phyloP scores from a whole-genome alignment of 2,888 invertebrate species.

The Onchidella celtica region DNA sequence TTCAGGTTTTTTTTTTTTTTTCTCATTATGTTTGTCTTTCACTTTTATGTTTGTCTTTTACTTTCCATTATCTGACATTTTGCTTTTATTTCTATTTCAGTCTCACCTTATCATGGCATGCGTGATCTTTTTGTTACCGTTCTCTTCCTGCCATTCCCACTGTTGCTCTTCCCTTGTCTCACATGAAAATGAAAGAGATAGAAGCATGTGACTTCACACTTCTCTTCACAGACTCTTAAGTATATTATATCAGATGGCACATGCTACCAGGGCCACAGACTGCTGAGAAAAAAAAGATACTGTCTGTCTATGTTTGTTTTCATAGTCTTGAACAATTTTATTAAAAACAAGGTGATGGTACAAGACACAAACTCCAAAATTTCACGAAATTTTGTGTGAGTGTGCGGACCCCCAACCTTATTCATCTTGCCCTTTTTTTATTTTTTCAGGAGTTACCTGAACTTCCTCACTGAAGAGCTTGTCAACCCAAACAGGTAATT shows the following conservation, averaged over 20 bases:
- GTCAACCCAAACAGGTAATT: conserved; percentile 77
- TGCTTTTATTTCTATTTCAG: neutral
- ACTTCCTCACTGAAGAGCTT: conserved; percentile 78
- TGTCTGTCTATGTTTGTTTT: neutral
- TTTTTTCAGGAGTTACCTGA: conserved; percentile 64
- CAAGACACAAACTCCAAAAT: neutral
- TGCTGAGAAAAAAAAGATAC: no score
- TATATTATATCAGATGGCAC: no score
- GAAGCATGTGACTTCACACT: no score
- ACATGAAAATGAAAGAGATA: no score
- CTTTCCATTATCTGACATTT: neutral
- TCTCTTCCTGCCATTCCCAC: no score
- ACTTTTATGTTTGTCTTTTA: neutral
- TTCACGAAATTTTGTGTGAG: no score
- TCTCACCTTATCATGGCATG: neutral
- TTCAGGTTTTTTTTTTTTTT: neutral
- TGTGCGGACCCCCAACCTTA: no score
- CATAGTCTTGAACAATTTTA: neutral
- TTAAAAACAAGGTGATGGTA: neutral
- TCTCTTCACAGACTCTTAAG: no score
- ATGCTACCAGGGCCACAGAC: no score
- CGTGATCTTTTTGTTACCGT: no score
- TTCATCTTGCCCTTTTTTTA: neutral
- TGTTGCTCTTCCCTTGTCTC: no score
- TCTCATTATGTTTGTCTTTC: neutral